These are phyloP conservation scores for Oncorhynchus masou DNA, from an alignment of 2,113 vertebrate genomes.

Conservation along the genomic window DNA sequence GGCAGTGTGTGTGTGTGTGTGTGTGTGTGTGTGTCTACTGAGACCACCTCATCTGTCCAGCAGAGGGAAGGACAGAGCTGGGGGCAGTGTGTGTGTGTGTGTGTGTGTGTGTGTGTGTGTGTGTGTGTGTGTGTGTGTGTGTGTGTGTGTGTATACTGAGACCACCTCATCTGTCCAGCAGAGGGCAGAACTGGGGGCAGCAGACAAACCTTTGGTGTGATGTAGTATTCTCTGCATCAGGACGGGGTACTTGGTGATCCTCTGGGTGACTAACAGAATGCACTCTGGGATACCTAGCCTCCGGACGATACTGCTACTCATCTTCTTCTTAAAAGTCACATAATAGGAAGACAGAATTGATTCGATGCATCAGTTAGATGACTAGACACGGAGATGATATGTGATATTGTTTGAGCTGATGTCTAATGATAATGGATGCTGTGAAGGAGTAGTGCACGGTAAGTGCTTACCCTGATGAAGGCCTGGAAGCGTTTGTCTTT, in stretches of 20 bases:
- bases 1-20: no score
- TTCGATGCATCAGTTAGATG: neutral
- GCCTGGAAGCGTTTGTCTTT: slow-evolving; percentile 95
- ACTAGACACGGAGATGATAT: no score
- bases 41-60: no score
- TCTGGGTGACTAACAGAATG: slow-evolving; percentile 93
- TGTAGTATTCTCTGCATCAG: slow-evolving; percentile 90
- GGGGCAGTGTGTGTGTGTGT: no score
- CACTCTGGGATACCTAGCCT: slow-evolving; percentile 94
- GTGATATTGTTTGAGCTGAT: no score
- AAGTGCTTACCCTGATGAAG: slow-evolving; percentile 84
- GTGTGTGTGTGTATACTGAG: neutral
- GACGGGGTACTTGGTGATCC: slow-evolving; percentile 96
- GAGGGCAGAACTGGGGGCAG: neutral
- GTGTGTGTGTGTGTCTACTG: neutral
- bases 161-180: no score
- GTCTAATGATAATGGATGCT: no score
- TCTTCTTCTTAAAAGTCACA: slow-evolving; percentile 84
- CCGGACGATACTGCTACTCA: slow-evolving; percentile 89
- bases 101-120: no score
- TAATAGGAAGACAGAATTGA: slow-evolving; percentile 12
- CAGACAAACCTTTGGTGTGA: slow-evolving; percentile 85
- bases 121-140: neutral
- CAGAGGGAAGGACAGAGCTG: no score
- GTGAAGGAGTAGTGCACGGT: no score